phyloP scores from a whole-genome alignment of 2,113 vertebrate species.

The Setophaga petechia region DNA sequence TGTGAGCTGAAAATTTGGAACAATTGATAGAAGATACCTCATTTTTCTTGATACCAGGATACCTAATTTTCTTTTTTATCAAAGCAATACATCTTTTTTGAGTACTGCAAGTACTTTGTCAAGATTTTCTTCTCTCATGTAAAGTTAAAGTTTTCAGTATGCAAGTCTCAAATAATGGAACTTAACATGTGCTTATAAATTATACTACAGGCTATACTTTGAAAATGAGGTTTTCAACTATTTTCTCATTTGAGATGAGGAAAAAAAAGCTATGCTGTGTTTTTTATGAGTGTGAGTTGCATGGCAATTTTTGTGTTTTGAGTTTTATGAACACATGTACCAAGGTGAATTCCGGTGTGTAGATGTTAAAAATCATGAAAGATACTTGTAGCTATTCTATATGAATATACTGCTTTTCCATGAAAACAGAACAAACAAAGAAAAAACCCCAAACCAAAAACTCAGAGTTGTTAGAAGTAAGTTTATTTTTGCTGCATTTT shows the following conservation, averaged over 20 bases:
- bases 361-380: neutral
- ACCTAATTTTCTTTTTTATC: neutral
- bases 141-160: neutral
- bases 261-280: neutral
- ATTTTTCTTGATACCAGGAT: neutral
- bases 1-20: neutral
- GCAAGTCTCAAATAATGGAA: neutral
- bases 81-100: neutral
- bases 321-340: neutral
- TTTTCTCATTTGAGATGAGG: neutral
- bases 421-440: neutral
- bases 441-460: neutral
- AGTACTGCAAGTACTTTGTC: neutral
- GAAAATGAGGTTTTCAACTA: neutral
- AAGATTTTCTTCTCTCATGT: neutral
- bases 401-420: neutral
- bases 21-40: fast-evolving
- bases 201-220: neutral
- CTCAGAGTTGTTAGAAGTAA: neutral
- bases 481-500: neutral
- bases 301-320: fast-evolving
- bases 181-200: neutral
- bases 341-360: neutral
- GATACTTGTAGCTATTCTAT: neutral
- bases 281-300: neutral